Evolutionary conservation across 2,797 vertebrate genomes (phyloP).

Genomic region (Falco rusticolus): DNA sequence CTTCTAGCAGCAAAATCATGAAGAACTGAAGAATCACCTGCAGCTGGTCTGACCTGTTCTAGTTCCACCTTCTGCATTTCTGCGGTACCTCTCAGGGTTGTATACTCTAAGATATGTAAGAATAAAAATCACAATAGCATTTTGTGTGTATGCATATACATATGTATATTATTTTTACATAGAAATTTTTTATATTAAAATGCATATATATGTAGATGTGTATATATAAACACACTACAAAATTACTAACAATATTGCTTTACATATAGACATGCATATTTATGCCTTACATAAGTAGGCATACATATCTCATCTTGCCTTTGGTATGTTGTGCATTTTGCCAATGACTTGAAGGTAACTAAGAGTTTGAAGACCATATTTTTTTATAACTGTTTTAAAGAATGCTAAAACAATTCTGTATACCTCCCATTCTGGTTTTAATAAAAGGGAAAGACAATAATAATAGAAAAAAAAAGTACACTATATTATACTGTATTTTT

Average conservation of each 20-base stretch:
- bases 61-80: constrained; percentile 48
- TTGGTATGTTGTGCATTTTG: not conserved
- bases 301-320: not conserved
- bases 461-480: not conserved
- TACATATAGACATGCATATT: not conserved
- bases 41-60: not conserved
- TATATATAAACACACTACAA: not conserved
- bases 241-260: not conserved
- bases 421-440: not conserved
- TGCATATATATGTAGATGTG: not conserved
- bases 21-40: not conserved
- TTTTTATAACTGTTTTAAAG: not conserved
- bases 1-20: not conserved
- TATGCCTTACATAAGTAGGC: not conserved
- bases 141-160: not conserved
- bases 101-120: constrained; percentile 30
- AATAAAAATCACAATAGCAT: not conserved
- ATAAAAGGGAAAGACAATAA: not conserved
- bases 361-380: not conserved
- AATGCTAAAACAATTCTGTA: not conserved
- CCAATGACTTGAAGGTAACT: not conserved
- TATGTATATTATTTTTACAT: not conserved
- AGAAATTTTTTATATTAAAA: not conserved
- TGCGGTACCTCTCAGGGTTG: not conserved
- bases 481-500: not conserved